phyloP scores from a whole-genome alignment of 2,113 vertebrate genomes.

The Conger conger region DNA sequence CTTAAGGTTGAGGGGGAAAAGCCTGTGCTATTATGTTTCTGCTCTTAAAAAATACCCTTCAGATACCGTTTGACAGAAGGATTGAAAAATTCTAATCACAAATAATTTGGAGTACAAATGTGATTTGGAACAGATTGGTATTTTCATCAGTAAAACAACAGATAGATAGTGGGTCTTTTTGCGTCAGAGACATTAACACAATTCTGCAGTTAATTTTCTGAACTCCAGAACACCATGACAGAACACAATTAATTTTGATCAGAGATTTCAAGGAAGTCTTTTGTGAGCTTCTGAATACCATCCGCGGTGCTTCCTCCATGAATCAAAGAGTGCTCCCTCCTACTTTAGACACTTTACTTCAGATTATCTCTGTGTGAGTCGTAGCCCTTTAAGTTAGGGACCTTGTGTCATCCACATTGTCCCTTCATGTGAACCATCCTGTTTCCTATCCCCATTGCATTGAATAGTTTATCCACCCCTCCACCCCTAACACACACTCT shows the following conservation, averaged over 20 bases:
- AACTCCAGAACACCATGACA: not conserved
- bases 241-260: conserved; percentile 6
- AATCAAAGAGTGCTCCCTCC: not conserved
- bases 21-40: not conserved
- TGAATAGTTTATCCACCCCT: not conserved
- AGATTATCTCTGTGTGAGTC: conserved; percentile 3
- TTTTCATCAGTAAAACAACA: too few species aligned
- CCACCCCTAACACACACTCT: not conserved
- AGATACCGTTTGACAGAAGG: not conserved
- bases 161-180: not conserved
- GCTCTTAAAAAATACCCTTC: not conserved
- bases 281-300: not conserved
- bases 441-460: not conserved
- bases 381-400: not conserved
- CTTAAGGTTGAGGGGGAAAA: not conserved
- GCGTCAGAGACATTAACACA: not conserved
- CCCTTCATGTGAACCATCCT: not conserved
- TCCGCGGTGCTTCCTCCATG: not conserved
- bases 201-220: not conserved
- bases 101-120: not conserved
- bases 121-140: not conserved
- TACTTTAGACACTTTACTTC: not conserved
- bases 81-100: not conserved
- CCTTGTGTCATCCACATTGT: conserved; percentile 5
- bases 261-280: not conserved